A percentile compares a stretch with the other conserved stretches of the same genome.
Evolutionary conservation across 2,888 invertebrate genomes (phyloP).

Genomic region (Syritta pipiens): DNA sequence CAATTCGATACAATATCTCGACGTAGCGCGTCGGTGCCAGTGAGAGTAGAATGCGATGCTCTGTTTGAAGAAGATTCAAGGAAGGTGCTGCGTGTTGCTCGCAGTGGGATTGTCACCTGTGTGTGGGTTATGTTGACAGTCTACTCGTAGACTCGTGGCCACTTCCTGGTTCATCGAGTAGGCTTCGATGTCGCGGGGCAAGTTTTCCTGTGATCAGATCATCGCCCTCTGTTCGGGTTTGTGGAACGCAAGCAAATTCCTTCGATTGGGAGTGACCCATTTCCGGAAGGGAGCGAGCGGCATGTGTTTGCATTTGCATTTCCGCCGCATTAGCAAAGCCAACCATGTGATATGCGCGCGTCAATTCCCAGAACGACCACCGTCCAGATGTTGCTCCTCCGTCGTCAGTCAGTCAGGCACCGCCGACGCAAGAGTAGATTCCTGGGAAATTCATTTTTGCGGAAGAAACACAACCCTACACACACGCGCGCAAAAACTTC

Average conservation of each 20-base stretch:
- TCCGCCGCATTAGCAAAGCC: too few relatives aligned
- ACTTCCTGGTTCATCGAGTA: background rate
- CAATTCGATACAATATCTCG: conserved; percentile 10
- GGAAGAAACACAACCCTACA: conserved; percentile 36
- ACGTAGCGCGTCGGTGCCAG: too few relatives aligned
- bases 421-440: conserved; percentile 26
- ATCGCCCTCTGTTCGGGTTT: too few relatives aligned
- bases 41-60: conserved; percentile 6
- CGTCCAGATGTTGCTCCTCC: too few relatives aligned
- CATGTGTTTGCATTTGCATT: background rate
- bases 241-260: too few relatives aligned
- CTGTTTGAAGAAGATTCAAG: too few relatives aligned
- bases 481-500: conserved; percentile 26
- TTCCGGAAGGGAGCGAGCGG: too few relatives aligned
- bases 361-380: conserved; percentile 23
- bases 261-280: too few relatives aligned
- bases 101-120: too few relatives aligned
- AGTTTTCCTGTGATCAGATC: too few relatives aligned
- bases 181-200: background rate
- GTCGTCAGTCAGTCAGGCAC: background rate
- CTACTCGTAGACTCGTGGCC: background rate
- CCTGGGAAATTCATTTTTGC: conserved; percentile 49
- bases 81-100: too few relatives aligned
- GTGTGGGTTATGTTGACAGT: conserved; percentile 5
- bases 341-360: too few relatives aligned